phyloP scores from a whole-genome alignment of 2,888 invertebrate species.

The Ichneumoninae sp. region DNA sequence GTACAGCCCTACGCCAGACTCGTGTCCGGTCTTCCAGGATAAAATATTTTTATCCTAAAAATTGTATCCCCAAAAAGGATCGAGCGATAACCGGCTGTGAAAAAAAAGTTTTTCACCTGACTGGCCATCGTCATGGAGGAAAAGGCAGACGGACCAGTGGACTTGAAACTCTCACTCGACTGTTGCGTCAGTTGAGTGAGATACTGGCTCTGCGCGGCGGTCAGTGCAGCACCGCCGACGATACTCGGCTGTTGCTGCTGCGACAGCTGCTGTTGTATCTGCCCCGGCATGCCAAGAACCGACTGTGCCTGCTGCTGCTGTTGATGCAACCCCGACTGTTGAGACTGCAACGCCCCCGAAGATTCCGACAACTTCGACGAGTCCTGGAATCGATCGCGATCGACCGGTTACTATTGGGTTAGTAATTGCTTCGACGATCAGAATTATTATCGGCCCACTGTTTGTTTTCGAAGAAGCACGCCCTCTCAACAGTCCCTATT shows the following conservation, averaged over 20 bases:
- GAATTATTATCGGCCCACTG: background rate
- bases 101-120: slow-evolving; percentile 73
- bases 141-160: slow-evolving; percentile 83
- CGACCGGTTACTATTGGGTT: background rate
- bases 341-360: slow-evolving; percentile 79
- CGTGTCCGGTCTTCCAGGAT: no score
- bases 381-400: slow-evolving; percentile 69
- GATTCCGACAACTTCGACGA: slow-evolving; percentile 79
- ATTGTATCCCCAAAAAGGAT: background rate
- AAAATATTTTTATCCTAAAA: background rate
- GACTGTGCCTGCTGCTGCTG: slow-evolving; percentile 76
- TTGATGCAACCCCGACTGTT: slow-evolving; percentile 84
- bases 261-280: slow-evolving; percentile 78
- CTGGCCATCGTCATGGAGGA: slow-evolving; percentile 77
- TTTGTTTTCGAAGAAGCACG: no score
- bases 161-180: slow-evolving; percentile 86
- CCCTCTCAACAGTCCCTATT: no score
- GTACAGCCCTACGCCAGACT: no score
- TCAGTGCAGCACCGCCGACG: slow-evolving; percentile 83
- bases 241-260: slow-evolving; percentile 83
- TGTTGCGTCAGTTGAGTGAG: slow-evolving; percentile 87
- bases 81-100: slow-evolving; percentile 14
- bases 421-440: no score
- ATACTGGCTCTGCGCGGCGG: slow-evolving; percentile 87
- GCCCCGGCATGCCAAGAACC: slow-evolving; percentile 76